Evolutionary conservation across 2,113 vertebrate genomes (phyloP), one percentile per base, ranked within the genome.

Genomic region (Elaphurus davidianus): DNA sequence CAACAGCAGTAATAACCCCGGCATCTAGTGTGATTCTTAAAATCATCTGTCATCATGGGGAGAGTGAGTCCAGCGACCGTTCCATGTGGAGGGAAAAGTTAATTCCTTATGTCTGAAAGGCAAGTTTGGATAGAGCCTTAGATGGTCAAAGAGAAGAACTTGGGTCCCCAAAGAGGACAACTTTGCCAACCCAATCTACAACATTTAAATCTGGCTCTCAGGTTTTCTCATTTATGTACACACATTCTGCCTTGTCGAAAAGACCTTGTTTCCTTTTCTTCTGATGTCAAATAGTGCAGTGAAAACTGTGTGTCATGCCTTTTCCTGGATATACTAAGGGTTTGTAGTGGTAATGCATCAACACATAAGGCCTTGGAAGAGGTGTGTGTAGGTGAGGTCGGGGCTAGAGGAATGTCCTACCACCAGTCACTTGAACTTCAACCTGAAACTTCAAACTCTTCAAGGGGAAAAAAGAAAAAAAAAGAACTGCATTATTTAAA

Each of bases 401-500:
- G 36, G 4, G 2, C 23, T 59, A 47, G 25, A 74, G 23, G 23
- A 15, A 23, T 78, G 11, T 95, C 50, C 4, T 60, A 19, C 76
- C 30, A 84, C 21, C 79, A 95, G 2, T 27, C 87, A 91, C 57
- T 30, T 90, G 59, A 92, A 95, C 90, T 84, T 92, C 90, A 95
- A 40, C 36, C 67, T 74, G 36, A 74, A 74, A 74, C 67, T 74
- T 74, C 12, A 74, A 95, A 86, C 19, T 93, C 90, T 25, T n/a
- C 59, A 89, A 91, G 78, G 9, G 5, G 19, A 4, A 4, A 52
- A 96, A 67, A 52, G 50, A 52, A 60, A 9, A 33, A 36, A 40
- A 67, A n/a, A 40, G 33, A 0, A 10, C 25, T 50, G 3, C 16
- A 15, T 95, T 55, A 95, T 85, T 92, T 94, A 97, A 90, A 47